A percentile compares a stretch with the other conserved stretches of the same genome.
These are phyloP conservation scores for Hemiprocne comata DNA, from an alignment of 2,113 vertebrate species.

Conservation along the genomic window DNA sequence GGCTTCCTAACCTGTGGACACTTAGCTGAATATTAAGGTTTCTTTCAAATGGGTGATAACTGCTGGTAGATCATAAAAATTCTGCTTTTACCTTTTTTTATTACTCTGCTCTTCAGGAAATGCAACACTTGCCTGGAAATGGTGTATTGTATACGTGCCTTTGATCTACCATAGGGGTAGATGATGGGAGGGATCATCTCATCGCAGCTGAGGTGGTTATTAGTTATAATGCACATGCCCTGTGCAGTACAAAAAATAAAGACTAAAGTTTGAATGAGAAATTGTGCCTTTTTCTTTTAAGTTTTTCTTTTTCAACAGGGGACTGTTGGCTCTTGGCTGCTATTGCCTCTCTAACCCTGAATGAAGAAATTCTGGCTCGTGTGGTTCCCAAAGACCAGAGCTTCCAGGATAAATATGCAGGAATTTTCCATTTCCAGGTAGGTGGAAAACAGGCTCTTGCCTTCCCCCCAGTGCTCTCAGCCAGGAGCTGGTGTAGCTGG, in stretches of 20 bases:
- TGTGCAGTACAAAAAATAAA: background rate
- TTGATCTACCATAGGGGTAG: background rate
- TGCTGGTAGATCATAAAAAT: background rate
- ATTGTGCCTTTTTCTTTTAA: background rate
- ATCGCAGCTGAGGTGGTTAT: background rate
- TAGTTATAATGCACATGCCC: background rate
- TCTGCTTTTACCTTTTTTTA: background rate
- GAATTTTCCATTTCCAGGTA: conserved; percentile 91
- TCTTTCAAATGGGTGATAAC: background rate
- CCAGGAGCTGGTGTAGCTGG: background rate
- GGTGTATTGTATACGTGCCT: fast-evolving
- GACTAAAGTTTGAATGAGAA: background rate
- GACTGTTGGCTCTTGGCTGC: conserved; percentile 90
- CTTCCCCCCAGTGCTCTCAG: background rate
- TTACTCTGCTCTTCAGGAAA: background rate
- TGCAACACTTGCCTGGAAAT: background rate
- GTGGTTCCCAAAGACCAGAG: conserved; percentile 83
- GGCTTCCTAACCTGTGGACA: background rate
- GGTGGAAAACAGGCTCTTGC: background rate
- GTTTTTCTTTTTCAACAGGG: conserved; percentile 62
- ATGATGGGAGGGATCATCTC: background rate
- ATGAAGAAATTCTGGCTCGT: conserved; percentile 80
- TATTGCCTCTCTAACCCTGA: conserved; percentile 85
- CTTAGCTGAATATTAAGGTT: background rate
- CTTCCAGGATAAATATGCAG: conserved; percentile 84